Base-by-base conservation (phyloP, 2,888 invertebrate species). In the Cinara cedri region DNA sequence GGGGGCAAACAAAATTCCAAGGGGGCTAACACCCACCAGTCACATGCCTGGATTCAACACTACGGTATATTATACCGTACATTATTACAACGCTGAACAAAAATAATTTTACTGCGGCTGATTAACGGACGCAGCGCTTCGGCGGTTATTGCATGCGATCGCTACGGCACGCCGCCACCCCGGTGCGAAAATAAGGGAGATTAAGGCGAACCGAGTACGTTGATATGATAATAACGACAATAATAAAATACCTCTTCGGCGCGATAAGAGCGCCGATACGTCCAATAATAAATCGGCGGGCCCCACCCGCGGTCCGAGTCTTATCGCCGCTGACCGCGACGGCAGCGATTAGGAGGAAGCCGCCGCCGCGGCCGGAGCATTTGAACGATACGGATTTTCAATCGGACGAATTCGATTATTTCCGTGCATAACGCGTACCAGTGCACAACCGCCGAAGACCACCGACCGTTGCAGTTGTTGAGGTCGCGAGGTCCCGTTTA, bases 211-310 rank as follows among this genome's bases (percentile, higher is more conserved):
- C 34, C 34, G 34, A 6, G 34, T 34, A 8, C 68, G n/a, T n/a
- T n/a, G n/a, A n/a, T n/a, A n/a, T n/a, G n/a, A n/a, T n/a, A n/a
- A n/a, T n/a, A n/a, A n/a, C n/a, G n/a, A n/a, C n/a, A n/a, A n/a
- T n/a, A n/a, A n/a, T n/a, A n/a, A n/a, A n/a, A n/a, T n/a, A n/a
- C n/a, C n/a, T n/a, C n/a, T n/a, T n/a, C n/a, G n/a, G n/a, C n/a
- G n/a, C n/a, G 78, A 78, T 78, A 78, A 78, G 70, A 57, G 42
- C 34, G 34, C 34, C 3, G 34, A 57, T 10, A 70, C 8, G 11
- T 51, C 78, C 78, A 78, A 78, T 78, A 60, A 78, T 51, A 70
- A 70, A 70, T 42, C 70, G 78, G 19, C 16, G 11, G 60, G 78
- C 78, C 78, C 78, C 78, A 78, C 78, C n/a, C 60, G 42, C 34